These are phyloP conservation scores for Brachyopa scutellaris DNA, from an alignment of 2,888 invertebrate species.

Conservation along the genomic window DNA sequence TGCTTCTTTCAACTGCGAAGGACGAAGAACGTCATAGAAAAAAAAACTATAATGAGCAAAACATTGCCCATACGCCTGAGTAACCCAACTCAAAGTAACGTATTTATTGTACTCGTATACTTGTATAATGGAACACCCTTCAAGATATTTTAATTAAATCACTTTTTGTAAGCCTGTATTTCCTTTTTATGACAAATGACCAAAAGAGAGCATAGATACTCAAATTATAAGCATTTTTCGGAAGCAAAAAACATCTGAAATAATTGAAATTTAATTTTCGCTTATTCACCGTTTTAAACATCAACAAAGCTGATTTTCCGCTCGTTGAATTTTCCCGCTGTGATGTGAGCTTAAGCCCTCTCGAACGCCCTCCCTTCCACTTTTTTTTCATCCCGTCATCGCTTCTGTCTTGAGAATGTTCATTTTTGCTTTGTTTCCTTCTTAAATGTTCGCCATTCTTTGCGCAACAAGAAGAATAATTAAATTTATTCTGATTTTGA, in stretches of 20 bases:
- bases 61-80: slow-evolving; percentile 48
- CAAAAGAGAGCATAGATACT: slow-evolving; percentile 18
- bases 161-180: slow-evolving; percentile 14
- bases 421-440: slow-evolving; percentile 25
- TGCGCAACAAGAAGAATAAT: slow-evolving; percentile 49
- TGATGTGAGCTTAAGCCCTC: no score
- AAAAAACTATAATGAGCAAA: no score
- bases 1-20: no score
- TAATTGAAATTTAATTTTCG: slow-evolving; percentile 39
- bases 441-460: slow-evolving; percentile 18
- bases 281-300: slow-evolving; percentile 4
- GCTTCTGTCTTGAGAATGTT: neutral
- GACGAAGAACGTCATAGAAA: no score
- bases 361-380: no score
- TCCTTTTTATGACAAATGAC: slow-evolving; percentile 52
- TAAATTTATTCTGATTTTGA: slow-evolving; percentile 66
- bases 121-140: no score
- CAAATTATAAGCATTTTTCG: slow-evolving; percentile 44
- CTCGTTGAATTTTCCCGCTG: neutral
- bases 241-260: no score
- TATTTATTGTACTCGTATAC: no score
- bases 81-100: slow-evolving; percentile 32
- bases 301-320: slow-evolving; percentile 41
- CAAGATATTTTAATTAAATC: slow-evolving; percentile 8
- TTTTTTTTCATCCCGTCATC: no score